Base-by-base conservation (phyloP, 1,140 invertebrate genomes). In the Ruditapes philippinarum region DNA sequence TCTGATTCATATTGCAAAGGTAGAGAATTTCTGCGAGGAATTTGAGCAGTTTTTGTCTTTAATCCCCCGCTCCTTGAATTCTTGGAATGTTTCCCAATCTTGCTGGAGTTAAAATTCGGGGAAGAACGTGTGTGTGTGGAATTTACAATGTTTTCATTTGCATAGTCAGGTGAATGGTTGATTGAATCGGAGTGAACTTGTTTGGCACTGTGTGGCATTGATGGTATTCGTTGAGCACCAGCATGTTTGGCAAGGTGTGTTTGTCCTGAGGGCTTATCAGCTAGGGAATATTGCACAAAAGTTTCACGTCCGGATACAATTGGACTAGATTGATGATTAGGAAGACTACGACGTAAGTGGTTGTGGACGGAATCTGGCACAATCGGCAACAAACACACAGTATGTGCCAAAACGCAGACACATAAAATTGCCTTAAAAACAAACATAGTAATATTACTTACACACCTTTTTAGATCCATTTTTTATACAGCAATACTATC, bases 31-130 rank as follows among this genome's bases (percentile, higher is more conserved):
- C 40, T 54, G 19, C 33, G 49, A 49, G 28, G 49, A 78, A 54
- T 49, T 78, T 78, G 73, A 45, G 33, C 73, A 49, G 40, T 78
- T 25, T 28, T 31, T 49, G 73, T 49, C 22, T 78, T 78, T 54
- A 19, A 49, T 78, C 42, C 40, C n/a, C 42, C 42, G 22, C 14
- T 51, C 19, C 14, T 28, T 19, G 73, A 45, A 78, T 78, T 78
- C 73, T 51, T 78, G 40, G 73, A 78, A 78, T 78, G 49, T 45
- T 78, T 78, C 73, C 33, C 42, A 45, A 45, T 78, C 42, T 78
- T 22, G 28, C 51, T 33, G 17, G 65, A 70, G 0, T 70, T 70
- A 33, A 22, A 70, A 38, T 0, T 70, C 2, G 7, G 65, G 14
- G 22, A 70, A 70, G 31, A 36, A 36, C 38, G 65, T 28, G n/a